These are phyloP conservation scores for Lithosia quadra DNA, from an alignment of 2,888 invertebrate genomes.

Conservation along the genomic window DNA sequence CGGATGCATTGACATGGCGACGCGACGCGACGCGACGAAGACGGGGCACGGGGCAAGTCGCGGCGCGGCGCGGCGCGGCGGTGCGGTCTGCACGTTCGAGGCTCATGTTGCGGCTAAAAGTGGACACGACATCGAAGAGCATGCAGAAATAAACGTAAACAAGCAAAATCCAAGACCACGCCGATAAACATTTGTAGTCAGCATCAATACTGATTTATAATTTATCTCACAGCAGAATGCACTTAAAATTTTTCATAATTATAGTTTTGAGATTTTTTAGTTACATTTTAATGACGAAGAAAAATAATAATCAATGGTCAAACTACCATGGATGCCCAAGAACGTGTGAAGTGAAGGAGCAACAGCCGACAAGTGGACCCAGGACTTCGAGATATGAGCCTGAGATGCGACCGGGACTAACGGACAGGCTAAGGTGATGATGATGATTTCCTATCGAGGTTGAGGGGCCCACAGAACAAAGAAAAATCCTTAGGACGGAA, in stretches of 20 bases:
- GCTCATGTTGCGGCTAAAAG: conserved; percentile 83
- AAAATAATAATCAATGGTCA: no score
- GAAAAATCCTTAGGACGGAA: no score
- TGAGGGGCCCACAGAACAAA: no score
- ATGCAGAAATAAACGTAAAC: conserved; percentile 79
- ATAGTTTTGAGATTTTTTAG: conserved; percentile 25
- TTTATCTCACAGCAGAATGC: conserved; percentile 44
- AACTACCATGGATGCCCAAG: no score
- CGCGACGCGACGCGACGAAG: no score
- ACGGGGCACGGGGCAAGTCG: conserved; percentile 27
- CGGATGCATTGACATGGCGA: conserved; percentile 64
- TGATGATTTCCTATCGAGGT: no score
- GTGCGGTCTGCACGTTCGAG: conserved; percentile 53
- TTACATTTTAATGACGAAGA: conserved; percentile 23
- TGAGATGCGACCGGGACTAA: no score
- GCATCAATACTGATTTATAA: conserved; percentile 51
- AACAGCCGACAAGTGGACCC: no score
- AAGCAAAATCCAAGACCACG: conserved; percentile 63
- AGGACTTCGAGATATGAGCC: no score
- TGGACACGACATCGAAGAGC: conserved; percentile 70
- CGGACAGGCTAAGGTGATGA: no score
- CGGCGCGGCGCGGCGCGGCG: conserved; percentile 28
- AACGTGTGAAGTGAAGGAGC: no score
- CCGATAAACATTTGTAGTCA: conserved; percentile 58
- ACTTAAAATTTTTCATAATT: conserved; percentile 19